Evolutionary conservation across 2,113 vertebrate species (phyloP).

Genomic region (Silurus meridionalis): DNA sequence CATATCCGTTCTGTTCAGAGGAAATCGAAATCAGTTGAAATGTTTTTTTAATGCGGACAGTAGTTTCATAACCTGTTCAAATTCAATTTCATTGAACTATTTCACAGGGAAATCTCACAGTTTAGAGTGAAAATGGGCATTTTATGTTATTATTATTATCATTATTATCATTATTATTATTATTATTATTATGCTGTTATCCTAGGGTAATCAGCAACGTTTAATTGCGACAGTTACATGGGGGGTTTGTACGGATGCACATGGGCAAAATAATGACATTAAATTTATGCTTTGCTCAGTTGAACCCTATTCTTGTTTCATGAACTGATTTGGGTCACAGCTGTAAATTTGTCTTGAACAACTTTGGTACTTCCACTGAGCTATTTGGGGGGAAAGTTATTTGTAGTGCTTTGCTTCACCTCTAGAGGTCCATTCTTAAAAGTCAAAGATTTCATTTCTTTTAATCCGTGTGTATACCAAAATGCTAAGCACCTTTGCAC

Average conservation of each 20-base stretch:
- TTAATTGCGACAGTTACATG: background rate
- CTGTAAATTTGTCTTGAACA: slow-evolving; percentile 23
- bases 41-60: background rate
- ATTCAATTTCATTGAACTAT: background rate
- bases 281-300: background rate
- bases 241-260: slow-evolving; percentile 7
- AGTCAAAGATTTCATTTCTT: slow-evolving; percentile 4
- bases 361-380: slow-evolving; percentile 17
- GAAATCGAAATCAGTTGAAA: background rate
- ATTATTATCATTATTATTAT: background rate
- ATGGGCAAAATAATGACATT: background rate
- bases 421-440: slow-evolving; percentile 32
- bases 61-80: background rate
- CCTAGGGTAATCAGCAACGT: background rate
- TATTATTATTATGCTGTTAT: background rate
- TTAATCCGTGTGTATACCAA: slow-evolving; percentile 29
- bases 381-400: background rate
- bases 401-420: slow-evolving; percentile 19
- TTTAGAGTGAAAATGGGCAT: background rate
- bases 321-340: background rate
- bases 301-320: background rate
- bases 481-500: slow-evolving; percentile 40
- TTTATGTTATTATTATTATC: background rate
- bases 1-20: slow-evolving; percentile 11
- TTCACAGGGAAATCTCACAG: slow-evolving; percentile 3